Conservation (phyloP, 2,797 vertebrate genomes). For the Chromis chromis region DNA sequence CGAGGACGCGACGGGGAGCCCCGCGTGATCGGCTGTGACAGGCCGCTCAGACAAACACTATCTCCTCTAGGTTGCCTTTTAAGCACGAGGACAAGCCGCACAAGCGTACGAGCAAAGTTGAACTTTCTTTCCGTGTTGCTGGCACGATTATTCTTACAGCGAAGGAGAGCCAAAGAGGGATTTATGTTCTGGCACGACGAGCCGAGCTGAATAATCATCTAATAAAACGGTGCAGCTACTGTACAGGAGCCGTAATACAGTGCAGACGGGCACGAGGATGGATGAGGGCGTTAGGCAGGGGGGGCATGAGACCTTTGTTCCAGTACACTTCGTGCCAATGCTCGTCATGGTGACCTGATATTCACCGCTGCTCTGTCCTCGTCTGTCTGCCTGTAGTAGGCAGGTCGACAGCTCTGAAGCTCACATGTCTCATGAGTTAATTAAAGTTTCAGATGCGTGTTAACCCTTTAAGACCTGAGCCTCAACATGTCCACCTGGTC, state of each 20-base stretch:
- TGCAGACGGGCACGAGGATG: slow-evolving; percentile 22
- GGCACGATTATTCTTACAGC: slow-evolving; percentile 18
- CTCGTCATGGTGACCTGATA: slow-evolving; percentile 59
- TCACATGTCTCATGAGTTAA: neutral
- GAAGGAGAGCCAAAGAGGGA: slow-evolving; percentile 26
- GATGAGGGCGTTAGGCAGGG: slow-evolving; percentile 29
- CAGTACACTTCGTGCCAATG: slow-evolving; percentile 65
- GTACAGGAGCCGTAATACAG: slow-evolving; percentile 18
- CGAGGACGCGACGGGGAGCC: slow-evolving; percentile 1
- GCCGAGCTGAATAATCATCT: slow-evolving; percentile 26
- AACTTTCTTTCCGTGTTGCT: slow-evolving; percentile 3
- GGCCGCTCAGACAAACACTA: slow-evolving; percentile 8
- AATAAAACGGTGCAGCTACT: slow-evolving; percentile 17
- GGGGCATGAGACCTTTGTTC: slow-evolving; percentile 71
- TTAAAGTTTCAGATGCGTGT: neutral
- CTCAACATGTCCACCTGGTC: no score
- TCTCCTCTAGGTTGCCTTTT: slow-evolving; percentile 23
- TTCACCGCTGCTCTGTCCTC: slow-evolving; percentile 24
- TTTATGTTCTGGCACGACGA: slow-evolving; percentile 19
- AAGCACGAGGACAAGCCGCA: slow-evolving; percentile 18
- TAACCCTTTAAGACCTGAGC: no score
- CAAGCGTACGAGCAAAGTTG: slow-evolving; percentile 29
- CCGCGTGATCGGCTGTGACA: slow-evolving; percentile 51
- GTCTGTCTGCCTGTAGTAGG: slow-evolving; percentile 25
- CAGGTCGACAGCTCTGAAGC: slow-evolving; percentile 7